Evolutionary conservation across 2,113 vertebrate genomes (phyloP).

Genomic region (Chinchilla lanigera): DNA sequence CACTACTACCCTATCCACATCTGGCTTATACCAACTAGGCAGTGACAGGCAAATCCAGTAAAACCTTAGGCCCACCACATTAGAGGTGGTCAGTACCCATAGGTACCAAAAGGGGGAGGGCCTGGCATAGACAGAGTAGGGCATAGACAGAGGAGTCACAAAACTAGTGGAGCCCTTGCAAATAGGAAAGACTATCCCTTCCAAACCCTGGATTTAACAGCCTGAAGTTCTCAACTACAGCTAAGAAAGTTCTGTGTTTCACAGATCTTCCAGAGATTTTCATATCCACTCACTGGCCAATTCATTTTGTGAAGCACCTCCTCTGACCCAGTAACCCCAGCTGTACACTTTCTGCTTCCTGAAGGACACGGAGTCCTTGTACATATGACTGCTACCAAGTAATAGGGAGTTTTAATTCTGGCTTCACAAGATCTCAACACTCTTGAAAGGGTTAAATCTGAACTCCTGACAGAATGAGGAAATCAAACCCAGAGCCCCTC

Average conservation of each 20-base stretch:
- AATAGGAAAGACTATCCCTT: neutral
- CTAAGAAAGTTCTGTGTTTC: neutral
- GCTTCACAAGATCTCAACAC: conserved; percentile 28
- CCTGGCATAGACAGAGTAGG: neutral
- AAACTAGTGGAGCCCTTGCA: neutral
- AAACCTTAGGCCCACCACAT: neutral
- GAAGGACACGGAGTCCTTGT: too few relatives aligned
- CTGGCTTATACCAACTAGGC: neutral
- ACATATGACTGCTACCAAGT: neutral
- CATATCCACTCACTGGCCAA: neutral
- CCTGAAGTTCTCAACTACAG: neutral
- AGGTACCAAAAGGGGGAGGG: neutral
- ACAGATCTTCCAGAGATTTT: neutral
- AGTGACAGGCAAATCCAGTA: neutral
- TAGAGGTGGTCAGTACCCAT: neutral
- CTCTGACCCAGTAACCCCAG: neutral
- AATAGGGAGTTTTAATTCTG: conserved; percentile 42
- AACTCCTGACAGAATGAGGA: conserved; percentile 38
- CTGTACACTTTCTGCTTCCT: neutral
- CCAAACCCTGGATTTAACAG: neutral
- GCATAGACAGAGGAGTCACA: neutral
- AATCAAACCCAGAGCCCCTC: conserved; percentile 43
- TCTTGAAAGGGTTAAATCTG: conserved; percentile 37
- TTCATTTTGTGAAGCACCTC: neutral
- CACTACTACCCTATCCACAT: neutral